Evolutionary conservation across 2,797 vertebrate species (phyloP), one percentile per base, ranked within the genome.

Genomic region (Ispidina picta): DNA sequence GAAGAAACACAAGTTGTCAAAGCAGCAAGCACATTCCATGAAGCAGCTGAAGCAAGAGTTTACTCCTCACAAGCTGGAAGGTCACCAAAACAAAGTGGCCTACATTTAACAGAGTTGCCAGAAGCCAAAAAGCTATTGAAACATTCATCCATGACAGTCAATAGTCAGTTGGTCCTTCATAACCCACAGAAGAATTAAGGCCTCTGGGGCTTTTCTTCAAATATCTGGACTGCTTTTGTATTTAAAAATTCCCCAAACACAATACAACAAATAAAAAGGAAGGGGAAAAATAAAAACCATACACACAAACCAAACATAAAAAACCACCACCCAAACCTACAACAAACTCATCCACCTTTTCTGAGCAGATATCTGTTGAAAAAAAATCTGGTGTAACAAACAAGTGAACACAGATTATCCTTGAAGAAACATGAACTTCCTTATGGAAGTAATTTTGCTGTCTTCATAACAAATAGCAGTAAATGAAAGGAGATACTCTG

Each of bases 1-100:
- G 87, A 86, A 91, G 89, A 95, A 86, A 93, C 6, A 17, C 6
- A 60, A 62, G 37, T 23, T 56, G 75, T 89, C 64, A 93, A 86
- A 95, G 90, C 73, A 88, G 83, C 48, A 88, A 85, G 83, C 54
- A 89, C 33, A 22, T 58, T 91, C 15, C 28, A 49, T 5, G 8
- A 83, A 22, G 39, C 44, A 86, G 73, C 56, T 84, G 71, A 91
- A 94, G 64, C 22, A 84, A 86, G 66, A 81, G 6, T 16, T 73
- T 60, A 12, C 3, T 89, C n/a, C 29, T 65, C 15, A 35, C 4
- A 83, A 60, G 33, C 44, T 56, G 18, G 44, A 83, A 82, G 37
- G 58, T 58, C n/a, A 82, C 60, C 78, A 84, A 82, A 60, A 15
- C 35, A 14, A 72, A 62, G 16, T 6, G 23, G 8, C 8, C 46